A percentile compares a stretch with the other conserved stretches of the same genome.
phyloP scores from a whole-genome alignment of 2,888 invertebrate genomes.

The Harpalus rufipes region DNA sequence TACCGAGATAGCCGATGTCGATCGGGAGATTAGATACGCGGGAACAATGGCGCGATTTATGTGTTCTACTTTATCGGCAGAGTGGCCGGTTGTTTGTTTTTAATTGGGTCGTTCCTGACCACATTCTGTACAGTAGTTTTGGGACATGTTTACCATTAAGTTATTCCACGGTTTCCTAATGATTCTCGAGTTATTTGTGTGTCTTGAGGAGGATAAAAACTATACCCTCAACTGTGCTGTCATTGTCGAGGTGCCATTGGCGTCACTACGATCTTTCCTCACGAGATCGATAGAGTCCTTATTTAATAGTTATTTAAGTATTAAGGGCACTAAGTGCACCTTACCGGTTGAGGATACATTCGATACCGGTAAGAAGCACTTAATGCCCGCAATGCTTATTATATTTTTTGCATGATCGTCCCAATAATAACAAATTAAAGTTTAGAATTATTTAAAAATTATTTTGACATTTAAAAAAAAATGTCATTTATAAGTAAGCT shows the following conservation, averaged over 20 bases:
- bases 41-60: constrained; percentile 76
- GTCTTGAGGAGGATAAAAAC: constrained; percentile 17
- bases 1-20: constrained; percentile 75
- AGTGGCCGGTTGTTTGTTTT: constrained; percentile 71
- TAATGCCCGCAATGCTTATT: no score
- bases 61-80: constrained; percentile 75
- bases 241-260: background rate
- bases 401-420: no score
- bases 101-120: constrained; percentile 73
- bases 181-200: constrained; percentile 57
- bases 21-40: constrained; percentile 75
- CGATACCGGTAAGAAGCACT: no score
- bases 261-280: background rate
- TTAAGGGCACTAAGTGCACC: no score
- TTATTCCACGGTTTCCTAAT: constrained; percentile 59
- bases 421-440: no score
- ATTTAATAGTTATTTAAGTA: no score
- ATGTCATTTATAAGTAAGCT: no score
- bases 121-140: constrained; percentile 71
- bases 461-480: no score
- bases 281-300: background rate
- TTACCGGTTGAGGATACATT: no score
- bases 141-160: constrained; percentile 67
- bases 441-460: no score
- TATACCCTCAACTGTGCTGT: background rate